Percentiles rank a stretch among this genome's conserved stretches.
Evolutionary conservation across 1,140 invertebrate species (phyloP).

Genomic region (Zelostemma sp.): DNA sequence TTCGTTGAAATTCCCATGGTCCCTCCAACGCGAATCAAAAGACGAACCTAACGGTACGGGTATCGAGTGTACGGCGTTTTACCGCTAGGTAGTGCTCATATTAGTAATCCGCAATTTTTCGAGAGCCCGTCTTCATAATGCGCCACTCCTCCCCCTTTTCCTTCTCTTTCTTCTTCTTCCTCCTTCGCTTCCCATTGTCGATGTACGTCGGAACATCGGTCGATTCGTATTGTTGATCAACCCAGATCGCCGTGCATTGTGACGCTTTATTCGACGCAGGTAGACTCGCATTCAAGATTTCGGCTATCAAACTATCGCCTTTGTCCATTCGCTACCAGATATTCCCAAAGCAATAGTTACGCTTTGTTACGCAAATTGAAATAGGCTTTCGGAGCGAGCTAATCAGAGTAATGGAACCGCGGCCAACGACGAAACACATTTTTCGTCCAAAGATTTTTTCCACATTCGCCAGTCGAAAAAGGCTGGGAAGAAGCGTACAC

Average conservation of each 20-base stretch:
- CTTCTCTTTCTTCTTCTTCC: slow-evolving; percentile 15
- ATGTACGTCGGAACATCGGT: slow-evolving; percentile 7
- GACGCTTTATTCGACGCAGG: slow-evolving; percentile 41
- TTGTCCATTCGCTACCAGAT: background rate
- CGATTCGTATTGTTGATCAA: slow-evolving; percentile 39
- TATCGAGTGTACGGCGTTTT: slow-evolving; percentile 55
- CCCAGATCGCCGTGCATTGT: slow-evolving; percentile 37
- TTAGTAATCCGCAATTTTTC: slow-evolving; percentile 50
- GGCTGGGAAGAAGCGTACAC: background rate
- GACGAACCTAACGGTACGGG: slow-evolving; percentile 55
- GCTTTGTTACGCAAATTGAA: slow-evolving; percentile 18
- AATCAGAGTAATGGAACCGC: background rate
- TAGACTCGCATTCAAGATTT: slow-evolving; percentile 25
- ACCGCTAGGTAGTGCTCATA: slow-evolving; percentile 47
- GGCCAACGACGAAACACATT: background rate
- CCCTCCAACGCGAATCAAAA: slow-evolving; percentile 47
- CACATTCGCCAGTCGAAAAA: too few species aligned
- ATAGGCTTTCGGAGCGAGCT: background rate
- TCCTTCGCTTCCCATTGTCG: slow-evolving; percentile 30
- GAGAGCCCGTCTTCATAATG: slow-evolving; percentile 16
- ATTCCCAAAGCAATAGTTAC: background rate
- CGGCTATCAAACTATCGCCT: background rate
- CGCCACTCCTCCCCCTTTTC: background rate
- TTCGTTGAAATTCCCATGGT: slow-evolving; percentile 42
- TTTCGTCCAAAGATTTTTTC: too few species aligned